Percentiles rank a stretch among this genome's conserved stretches.
Conservation (phyloP, 1,140 invertebrate genomes). For the Temnothorax curvispinosus region DNA sequence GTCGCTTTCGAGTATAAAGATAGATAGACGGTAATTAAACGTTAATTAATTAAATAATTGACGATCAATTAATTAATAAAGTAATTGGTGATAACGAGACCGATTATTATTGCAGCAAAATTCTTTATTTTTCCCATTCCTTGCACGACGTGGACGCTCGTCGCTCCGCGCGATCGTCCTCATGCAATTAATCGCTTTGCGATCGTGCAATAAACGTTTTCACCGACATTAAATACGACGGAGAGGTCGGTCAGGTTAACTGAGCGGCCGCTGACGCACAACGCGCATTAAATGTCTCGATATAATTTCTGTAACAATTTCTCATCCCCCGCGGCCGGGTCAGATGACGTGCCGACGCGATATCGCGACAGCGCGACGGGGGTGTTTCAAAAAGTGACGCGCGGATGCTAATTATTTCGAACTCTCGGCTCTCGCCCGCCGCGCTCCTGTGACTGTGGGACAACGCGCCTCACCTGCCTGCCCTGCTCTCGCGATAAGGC, state of each 20-base stretch:
- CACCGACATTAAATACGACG: slow-evolving; percentile 37
- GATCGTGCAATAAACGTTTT: slow-evolving; percentile 50
- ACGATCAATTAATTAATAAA: slow-evolving; percentile 28
- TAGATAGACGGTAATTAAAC: slow-evolving; percentile 15
- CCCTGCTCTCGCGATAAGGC: slow-evolving; percentile 50
- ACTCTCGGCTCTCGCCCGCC: slow-evolving; percentile 23
- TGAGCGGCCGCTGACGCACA: slow-evolving; percentile 43
- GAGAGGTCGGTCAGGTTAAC: slow-evolving; percentile 40
- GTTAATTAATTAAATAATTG: slow-evolving; percentile 28
- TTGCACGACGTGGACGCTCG: background rate
- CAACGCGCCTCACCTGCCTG: slow-evolving; percentile 36
- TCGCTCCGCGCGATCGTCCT: background rate
- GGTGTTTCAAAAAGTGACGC: slow-evolving; percentile 58
- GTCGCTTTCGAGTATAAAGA: background rate
- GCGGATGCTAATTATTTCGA: slow-evolving; percentile 66
- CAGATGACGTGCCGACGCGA: slow-evolving; percentile 50
- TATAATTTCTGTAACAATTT: slow-evolving; percentile 68
- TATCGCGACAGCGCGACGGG: slow-evolving; percentile 53
- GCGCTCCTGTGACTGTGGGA: slow-evolving; percentile 14
- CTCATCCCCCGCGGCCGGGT: slow-evolving; percentile 38
- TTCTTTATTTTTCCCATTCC: slow-evolving; percentile 10
- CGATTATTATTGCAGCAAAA: background rate
- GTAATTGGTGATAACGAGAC: background rate
- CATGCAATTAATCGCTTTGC: slow-evolving; percentile 13
- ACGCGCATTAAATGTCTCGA: slow-evolving; percentile 63